phyloP scores from a whole-genome alignment of 2,113 vertebrate species.

The Pachyramphus minor region DNA sequence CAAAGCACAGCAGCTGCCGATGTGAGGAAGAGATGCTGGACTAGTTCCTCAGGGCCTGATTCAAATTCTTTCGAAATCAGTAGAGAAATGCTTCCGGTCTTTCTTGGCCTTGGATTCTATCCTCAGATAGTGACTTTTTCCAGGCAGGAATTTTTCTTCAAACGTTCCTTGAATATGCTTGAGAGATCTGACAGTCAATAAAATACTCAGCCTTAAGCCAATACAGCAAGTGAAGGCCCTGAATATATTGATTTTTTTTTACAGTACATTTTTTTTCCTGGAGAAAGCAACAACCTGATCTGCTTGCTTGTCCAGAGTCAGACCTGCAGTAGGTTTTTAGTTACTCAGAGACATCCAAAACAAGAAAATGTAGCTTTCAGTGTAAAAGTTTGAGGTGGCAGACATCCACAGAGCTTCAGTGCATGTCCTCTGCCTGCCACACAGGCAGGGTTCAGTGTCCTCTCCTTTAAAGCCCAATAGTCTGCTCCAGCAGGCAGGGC shows the following conservation, averaged over 20 bases:
- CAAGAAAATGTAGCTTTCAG: background rate
- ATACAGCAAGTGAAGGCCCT: background rate
- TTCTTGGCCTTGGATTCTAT: background rate
- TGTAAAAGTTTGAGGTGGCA: background rate
- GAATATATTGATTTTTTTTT: background rate
- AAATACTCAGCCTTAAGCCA: background rate
- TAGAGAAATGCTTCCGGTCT: background rate
- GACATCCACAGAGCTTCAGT: background rate
- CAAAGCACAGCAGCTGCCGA: background rate
- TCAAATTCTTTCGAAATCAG: background rate
- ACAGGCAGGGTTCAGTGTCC: background rate
- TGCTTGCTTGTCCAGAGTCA: background rate
- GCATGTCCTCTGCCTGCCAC: background rate
- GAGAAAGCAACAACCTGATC: background rate
- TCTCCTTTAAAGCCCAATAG: background rate
- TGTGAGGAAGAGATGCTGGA: background rate
- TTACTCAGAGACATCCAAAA: background rate
- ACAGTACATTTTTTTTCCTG: background rate
- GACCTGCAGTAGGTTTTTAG: background rate
- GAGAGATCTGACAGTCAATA: background rate
- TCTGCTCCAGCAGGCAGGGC: background rate
- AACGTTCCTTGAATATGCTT: background rate
- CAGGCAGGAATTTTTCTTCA: conserved; percentile 11
- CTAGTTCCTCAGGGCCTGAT: background rate
- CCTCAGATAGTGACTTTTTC: background rate